A percentile compares a stretch with the other conserved stretches of the same genome.
phyloP scores from a whole-genome alignment of 2,797 vertebrate genomes.

The Sarcoramphus papa region DNA sequence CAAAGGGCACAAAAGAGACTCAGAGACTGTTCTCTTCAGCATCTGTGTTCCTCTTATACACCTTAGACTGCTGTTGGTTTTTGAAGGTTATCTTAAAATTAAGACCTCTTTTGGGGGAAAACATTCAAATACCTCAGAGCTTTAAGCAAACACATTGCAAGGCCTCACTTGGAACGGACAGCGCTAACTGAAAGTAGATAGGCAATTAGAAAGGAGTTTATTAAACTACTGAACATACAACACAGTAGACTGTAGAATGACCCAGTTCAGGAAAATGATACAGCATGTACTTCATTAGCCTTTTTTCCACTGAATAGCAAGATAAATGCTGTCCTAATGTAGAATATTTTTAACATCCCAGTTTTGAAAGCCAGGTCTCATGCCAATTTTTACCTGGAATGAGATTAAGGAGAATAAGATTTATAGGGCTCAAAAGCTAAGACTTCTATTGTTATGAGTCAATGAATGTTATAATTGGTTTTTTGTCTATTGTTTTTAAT shows the following conservation, averaged over 20 bases:
- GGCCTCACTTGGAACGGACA: background rate
- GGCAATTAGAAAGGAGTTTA: background rate
- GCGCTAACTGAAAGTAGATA: background rate
- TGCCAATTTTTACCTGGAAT: background rate
- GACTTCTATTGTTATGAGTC: background rate
- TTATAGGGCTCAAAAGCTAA: background rate
- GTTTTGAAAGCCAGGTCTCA: background rate
- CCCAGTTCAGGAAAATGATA: background rate
- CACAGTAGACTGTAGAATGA: background rate
- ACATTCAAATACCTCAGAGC: background rate
- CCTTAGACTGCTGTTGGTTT: background rate
- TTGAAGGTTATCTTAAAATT: background rate
- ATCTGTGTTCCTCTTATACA: background rate
- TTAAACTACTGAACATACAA: background rate
- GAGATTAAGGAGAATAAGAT: background rate
- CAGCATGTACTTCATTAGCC: background rate
- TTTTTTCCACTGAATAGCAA: background rate
- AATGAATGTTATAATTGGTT: fast-evolving
- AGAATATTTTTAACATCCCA: background rate
- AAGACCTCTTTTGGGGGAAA: background rate
- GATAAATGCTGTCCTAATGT: background rate
- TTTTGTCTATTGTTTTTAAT: background rate
- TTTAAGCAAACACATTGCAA: background rate
- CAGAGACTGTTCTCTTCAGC: background rate
- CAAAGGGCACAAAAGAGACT: background rate